Conservation (phyloP, 2,113 vertebrate species). For the Peromyscus leucopus region DNA sequence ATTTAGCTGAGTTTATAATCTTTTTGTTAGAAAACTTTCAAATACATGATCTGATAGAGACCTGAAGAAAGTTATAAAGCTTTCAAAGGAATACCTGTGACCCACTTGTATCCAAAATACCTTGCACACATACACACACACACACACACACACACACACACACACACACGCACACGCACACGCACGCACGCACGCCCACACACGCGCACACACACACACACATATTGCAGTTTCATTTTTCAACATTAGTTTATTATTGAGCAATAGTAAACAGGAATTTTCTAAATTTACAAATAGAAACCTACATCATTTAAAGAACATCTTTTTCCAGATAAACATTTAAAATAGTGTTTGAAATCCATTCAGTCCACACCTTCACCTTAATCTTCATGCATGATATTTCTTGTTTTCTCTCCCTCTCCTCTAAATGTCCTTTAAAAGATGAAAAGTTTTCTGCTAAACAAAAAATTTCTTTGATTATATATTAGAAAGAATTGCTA, state of each 20-base stretch:
- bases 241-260: constrained; percentile 47
- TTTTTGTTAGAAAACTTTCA: constrained; percentile 47
- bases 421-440: constrained; percentile 73
- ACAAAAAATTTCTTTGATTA: constrained; percentile 73
- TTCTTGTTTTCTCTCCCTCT: constrained; percentile 59
- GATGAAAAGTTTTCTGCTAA: constrained; percentile 66
- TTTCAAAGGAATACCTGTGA: not conserved
- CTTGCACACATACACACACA: not conserved
- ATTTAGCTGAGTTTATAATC: not conserved
- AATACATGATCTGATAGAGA: not conserved
- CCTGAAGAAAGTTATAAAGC: not conserved
- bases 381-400: constrained; percentile 21
- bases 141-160: not conserved
- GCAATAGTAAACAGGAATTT: constrained; percentile 44
- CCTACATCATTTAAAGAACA: constrained; percentile 39
- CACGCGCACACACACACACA: not conserved
- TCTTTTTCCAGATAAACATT: constrained; percentile 48
- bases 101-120: constrained; percentile 32
- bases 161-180: not conserved
- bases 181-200: not conserved
- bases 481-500: constrained; percentile 66
- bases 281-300: constrained; percentile 54
- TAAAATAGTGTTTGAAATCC: constrained; percentile 56
- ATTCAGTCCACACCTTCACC: constrained; percentile 20
- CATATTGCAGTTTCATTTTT: constrained; percentile 44